Evolutionary conservation across 2,113 vertebrate genomes (phyloP).

Genomic region (Sylvietta virens): DNA sequence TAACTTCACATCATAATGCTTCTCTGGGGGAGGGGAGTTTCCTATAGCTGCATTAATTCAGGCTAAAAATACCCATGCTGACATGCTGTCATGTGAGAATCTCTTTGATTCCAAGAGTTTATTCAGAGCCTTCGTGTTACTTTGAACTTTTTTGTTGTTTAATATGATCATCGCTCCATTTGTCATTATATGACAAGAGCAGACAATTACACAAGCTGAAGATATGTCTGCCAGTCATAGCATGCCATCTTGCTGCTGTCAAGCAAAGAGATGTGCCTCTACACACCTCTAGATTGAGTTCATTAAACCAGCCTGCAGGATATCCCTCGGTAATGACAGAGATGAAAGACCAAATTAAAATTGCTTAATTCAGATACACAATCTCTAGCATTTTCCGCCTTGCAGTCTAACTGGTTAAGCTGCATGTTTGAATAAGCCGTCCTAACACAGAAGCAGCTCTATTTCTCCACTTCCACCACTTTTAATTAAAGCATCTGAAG

Average conservation of each 20-base stretch:
- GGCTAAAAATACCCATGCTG: slow-evolving; percentile 60
- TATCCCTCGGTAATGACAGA: slow-evolving; percentile 47
- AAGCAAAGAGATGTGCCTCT: slow-evolving; percentile 53
- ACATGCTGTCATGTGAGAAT: slow-evolving; percentile 60
- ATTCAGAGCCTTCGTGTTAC: slow-evolving; percentile 53
- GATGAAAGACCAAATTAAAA: slow-evolving; percentile 61
- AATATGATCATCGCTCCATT: slow-evolving; percentile 57
- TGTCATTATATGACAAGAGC: slow-evolving; percentile 45
- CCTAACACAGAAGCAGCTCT: slow-evolving; percentile 41
- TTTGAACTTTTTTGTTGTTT: slow-evolving; percentile 68
- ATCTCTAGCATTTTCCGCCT: slow-evolving; percentile 63
- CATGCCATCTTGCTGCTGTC: slow-evolving; percentile 58
- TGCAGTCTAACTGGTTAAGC: slow-evolving; percentile 54
- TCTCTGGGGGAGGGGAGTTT: slow-evolving; percentile 55
- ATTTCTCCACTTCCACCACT: slow-evolving; percentile 65
- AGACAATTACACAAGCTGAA: slow-evolving; percentile 47
- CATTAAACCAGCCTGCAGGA: slow-evolving; percentile 58
- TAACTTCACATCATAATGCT: not conserved
- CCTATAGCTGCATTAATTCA: slow-evolving; percentile 61
- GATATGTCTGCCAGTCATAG: slow-evolving; percentile 63
- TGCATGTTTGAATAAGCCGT: slow-evolving; percentile 47
- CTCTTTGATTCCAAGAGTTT: slow-evolving; percentile 62
- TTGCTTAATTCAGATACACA: slow-evolving; percentile 43
- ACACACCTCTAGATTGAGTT: slow-evolving; percentile 51
- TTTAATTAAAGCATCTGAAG: slow-evolving; percentile 72